These are phyloP conservation scores for Exephanes ischioxanthus DNA, from an alignment of 2,888 invertebrate species.

Conservation along the genomic window DNA sequence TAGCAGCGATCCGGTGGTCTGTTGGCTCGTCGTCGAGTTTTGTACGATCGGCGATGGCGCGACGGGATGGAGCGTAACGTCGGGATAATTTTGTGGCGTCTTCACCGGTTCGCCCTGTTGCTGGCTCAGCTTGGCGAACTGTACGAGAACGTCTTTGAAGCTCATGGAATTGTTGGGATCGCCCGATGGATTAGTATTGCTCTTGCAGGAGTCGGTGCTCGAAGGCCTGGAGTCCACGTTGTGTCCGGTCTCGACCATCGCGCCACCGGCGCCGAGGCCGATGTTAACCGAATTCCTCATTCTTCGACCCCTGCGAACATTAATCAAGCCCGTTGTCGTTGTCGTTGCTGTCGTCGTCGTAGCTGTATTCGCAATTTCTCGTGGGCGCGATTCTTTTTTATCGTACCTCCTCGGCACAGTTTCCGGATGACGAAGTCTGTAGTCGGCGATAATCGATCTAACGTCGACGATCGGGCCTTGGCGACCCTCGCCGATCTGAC, in stretches of 20 bases:
- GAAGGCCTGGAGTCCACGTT: conserved; percentile 85
- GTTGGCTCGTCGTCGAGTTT: conserved; percentile 82
- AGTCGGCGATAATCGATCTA: conserved; percentile 93
- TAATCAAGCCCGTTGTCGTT: conserved; percentile 63
- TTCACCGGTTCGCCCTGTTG: conserved; percentile 84
- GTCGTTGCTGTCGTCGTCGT: conserved; percentile 35
- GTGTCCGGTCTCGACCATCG: conserved; percentile 81
- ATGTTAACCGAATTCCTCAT: conserved; percentile 84
- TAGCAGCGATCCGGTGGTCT: conserved; percentile 88
- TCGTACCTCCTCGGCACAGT: conserved; percentile 88
- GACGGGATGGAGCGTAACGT: conserved; percentile 92
- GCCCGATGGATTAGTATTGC: conserved; percentile 82
- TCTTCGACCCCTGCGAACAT: conserved; percentile 80
- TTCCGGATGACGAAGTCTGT: conserved; percentile 91
- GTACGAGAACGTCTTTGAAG: conserved; percentile 92
- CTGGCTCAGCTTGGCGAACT: conserved; percentile 89
- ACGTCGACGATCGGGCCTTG: conserved; percentile 94
- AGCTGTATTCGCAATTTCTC: conserved; percentile 24
- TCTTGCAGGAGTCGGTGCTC: conserved; percentile 86
- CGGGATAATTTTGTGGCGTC: conserved; percentile 90
- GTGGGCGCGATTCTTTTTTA: conserved; percentile 51
- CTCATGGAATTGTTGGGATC: conserved; percentile 85
- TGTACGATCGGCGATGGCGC: conserved; percentile 84
- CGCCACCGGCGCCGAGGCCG: conserved; percentile 82
- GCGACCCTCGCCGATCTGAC: conserved; percentile 89